Evolutionary conservation across 2,888 invertebrate species (phyloP), one percentile per base, ranked within the genome.

Genomic region (Hypercompe scribonia): DNA sequence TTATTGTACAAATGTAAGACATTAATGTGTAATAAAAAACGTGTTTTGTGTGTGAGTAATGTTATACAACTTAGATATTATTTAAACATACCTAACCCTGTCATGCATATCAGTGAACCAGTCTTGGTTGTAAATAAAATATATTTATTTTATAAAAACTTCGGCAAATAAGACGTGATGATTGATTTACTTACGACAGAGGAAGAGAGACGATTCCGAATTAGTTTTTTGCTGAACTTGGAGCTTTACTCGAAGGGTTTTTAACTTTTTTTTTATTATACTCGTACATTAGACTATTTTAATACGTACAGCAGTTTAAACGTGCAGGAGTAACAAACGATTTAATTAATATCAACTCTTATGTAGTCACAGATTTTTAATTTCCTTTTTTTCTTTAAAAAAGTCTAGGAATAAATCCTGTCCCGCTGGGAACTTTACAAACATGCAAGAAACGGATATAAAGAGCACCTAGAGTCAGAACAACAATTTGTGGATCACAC

Each of bases 131-230:
- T 11, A 15, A 68, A 18, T 58, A 46, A 46, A 66, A 18, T 28
- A 2, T 36, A 10, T 28, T 15, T 4, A 34, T n/a, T 66, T 42
- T 61, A 70, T n/a, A 71, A 71, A 78, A 71, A 72, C 68, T 73
- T 74, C 18, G 63, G 67, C 69, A 73, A 68, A 76, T 73, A 68
- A 73, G 70, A 68, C 69, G 76, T 74, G 65, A 65, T 58, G 31
- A 78, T 76, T 76, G 78, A 74, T 78, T 75, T 75, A 72, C 78
- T 78, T 71, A 76, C 78, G 74, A 78, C 78, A 82, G 80, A 81
- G 81, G 65, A 76, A 82, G 82, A 78, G 80, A 82, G 82, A 82
- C 74, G 80, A 74, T 71, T 70, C 74, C 80, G 72, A 66, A 76
- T 76, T 82, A 77, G 21, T 82, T 78, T 80, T 71, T 76, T 82